Percentiles rank a stretch among this genome's conserved stretches.
phyloP scores from a whole-genome alignment of 2,113 vertebrate species.

The Poecile atricapillus region DNA sequence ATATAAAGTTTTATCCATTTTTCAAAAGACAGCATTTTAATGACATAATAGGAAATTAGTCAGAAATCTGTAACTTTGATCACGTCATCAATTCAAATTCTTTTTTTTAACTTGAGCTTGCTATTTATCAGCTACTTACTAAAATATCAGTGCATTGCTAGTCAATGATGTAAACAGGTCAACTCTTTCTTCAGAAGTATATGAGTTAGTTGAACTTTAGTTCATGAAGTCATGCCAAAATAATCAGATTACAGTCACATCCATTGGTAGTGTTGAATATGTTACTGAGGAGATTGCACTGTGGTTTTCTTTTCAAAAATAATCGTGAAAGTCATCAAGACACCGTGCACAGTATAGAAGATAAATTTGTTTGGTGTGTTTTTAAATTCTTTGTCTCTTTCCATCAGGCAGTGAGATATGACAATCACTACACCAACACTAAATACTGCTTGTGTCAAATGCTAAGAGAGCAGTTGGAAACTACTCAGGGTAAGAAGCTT shows the following conservation, averaged over 20 bases:
- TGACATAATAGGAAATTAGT: not conserved
- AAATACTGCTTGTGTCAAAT: constrained; percentile 98
- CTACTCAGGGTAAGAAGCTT: constrained; percentile 84
- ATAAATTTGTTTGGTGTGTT: not conserved
- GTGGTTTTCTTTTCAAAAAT: not conserved
- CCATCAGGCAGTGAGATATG: constrained; percentile 86
- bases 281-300: not conserved
- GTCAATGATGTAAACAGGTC: not conserved
- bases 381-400: constrained; percentile 1
- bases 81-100: not conserved
- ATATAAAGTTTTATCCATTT: not conserved
- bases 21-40: not conserved
- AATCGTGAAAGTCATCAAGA: not conserved
- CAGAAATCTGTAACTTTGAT: not conserved
- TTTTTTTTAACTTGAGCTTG: not conserved
- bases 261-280: not conserved
- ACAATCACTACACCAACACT: constrained; percentile 93
- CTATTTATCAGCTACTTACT: not conserved
- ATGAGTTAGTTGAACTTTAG: not conserved
- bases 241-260: not conserved
- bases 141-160: not conserved
- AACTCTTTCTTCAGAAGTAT: not conserved
- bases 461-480: constrained; percentile 91
- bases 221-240: not conserved
- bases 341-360: not conserved